Evolutionary conservation across 2,888 invertebrate genomes (phyloP), one percentile per base, ranked within the genome.

Genomic region (Rotaria sp.): DNA sequence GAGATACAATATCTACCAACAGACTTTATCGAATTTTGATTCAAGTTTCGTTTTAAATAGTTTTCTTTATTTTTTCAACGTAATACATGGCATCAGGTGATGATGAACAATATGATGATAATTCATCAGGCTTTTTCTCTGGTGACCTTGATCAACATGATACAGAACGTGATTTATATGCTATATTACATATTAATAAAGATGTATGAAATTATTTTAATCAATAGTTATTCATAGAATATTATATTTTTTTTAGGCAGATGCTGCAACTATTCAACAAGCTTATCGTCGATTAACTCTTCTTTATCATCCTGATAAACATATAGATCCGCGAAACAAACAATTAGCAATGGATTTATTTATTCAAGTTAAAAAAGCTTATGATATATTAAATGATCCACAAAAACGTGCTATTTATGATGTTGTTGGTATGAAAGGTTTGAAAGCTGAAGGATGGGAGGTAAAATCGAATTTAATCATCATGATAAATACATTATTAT

Each of bases 241-340:
- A 59, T 55, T 5, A 80, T 26, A 45, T 88, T 0, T 59, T 15
- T 67, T 67, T 85, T 90, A 99, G 98, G 98, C 98, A 18, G 93
- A 95, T 67, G 92, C 93, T 85, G 97, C 97, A 88, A 97, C 98
- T 91, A 97, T 99, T 88, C 96, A 94, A 89, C 94, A 94, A 92
- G 95, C 97, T 3, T 99, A 97, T 91, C 93, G 97, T 87, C 94
- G 95, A 86, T 94, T 96, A 86, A 97, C 97, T 89, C 94, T 94
- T 88, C 94, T 96, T 89, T 98, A 96, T 90, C 99, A 99, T 91
- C 99, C 99, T 0, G 98, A 99, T 90, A 97, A 97, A 91, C 97
- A 99, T 92, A 92, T 93, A 26, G 95, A 96, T 89, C 94, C 94
- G 0, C 93, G 93, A 1, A 94, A 94, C 88, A 96, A 96, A 91